Conservation (phyloP, 2,888 invertebrate species). For the Polyploca ridens region DNA sequence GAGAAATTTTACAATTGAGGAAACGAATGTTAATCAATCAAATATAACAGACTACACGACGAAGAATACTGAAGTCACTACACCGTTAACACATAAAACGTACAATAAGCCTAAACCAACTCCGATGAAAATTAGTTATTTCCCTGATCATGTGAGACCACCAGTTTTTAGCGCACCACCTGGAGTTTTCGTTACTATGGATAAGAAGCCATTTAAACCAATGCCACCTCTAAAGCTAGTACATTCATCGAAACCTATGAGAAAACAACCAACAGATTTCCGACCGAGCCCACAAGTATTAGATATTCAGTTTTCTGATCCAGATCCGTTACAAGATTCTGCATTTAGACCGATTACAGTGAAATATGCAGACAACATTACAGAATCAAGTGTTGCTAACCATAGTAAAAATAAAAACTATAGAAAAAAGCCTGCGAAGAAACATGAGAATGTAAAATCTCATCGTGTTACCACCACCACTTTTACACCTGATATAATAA, state of each 20-base stretch:
- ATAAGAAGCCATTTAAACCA: slow-evolving; percentile 79
- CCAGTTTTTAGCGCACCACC: slow-evolving; percentile 78
- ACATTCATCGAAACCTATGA: slow-evolving; percentile 54
- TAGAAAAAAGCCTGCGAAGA: slow-evolving; percentile 59
- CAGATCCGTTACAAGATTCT: slow-evolving; percentile 58
- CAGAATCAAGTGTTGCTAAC: slow-evolving; percentile 36
- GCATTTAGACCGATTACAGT: slow-evolving; percentile 72
- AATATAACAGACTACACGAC: slow-evolving; percentile 54
- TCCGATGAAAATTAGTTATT: slow-evolving; percentile 60
- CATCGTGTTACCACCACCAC: slow-evolving; percentile 51
- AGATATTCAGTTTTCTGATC: slow-evolving; percentile 62
- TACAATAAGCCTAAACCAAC: slow-evolving; percentile 52
- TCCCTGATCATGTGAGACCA: slow-evolving; percentile 68
- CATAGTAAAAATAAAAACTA: slow-evolving; percentile 44
- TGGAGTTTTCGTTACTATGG: slow-evolving; percentile 77
- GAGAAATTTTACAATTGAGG: slow-evolving; percentile 51
- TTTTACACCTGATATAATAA: slow-evolving; percentile 68
- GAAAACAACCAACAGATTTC: slow-evolving; percentile 62
- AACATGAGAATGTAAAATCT: slow-evolving; percentile 57
- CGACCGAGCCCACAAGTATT: slow-evolving; percentile 76
- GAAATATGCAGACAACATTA: slow-evolving; percentile 46
- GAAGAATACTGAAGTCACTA: slow-evolving; percentile 51
- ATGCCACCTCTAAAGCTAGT: slow-evolving; percentile 72
- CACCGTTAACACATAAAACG: slow-evolving; percentile 42
- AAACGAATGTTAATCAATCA: slow-evolving; percentile 28